Percentiles rank a stretch among this genome's conserved stretches.
Evolutionary conservation across 2,888 invertebrate genomes (phyloP).

Genomic region (Leistus spinibarbis): DNA sequence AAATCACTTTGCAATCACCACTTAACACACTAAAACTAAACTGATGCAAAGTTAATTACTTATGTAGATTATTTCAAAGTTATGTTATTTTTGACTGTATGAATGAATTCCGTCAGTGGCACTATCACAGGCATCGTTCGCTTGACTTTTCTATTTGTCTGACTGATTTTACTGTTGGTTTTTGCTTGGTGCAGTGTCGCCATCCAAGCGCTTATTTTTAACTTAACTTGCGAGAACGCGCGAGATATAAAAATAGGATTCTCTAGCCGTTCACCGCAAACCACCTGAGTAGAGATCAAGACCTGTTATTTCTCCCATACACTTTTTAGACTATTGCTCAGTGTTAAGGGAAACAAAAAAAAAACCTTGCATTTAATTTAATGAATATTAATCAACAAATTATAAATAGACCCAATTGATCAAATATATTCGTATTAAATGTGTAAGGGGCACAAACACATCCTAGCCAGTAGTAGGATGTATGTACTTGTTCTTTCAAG

Average conservation of each 20-base stretch:
- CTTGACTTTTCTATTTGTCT: slow-evolving; percentile 34
- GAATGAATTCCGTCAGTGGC: slow-evolving; percentile 39
- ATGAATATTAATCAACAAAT: no score
- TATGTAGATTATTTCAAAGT: slow-evolving; percentile 28
- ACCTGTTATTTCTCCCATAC: no score
- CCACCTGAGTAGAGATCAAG: no score
- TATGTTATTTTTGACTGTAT: slow-evolving; percentile 30
- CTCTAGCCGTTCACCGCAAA: no score
- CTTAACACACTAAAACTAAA: slow-evolving; percentile 26
- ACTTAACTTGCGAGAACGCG: background rate
- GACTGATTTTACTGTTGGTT: slow-evolving; percentile 15
- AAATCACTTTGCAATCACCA: slow-evolving; percentile 26
- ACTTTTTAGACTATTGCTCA: no score
- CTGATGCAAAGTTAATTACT: slow-evolving; percentile 21
- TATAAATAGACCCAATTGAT: no score
- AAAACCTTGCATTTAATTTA: no score
- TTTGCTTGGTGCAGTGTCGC: background rate
- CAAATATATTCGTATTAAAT: no score
- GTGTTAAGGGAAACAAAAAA: no score
- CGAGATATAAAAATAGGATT: slow-evolving; percentile 20
- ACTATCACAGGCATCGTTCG: slow-evolving; percentile 27
- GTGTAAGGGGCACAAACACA: no score
- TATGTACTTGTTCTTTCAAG: no score
- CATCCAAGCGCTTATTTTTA: background rate
- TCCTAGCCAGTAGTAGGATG: no score